Evolutionary conservation across 1,140 invertebrate genomes (phyloP).

Genomic region (Nasonia vitripennis): DNA sequence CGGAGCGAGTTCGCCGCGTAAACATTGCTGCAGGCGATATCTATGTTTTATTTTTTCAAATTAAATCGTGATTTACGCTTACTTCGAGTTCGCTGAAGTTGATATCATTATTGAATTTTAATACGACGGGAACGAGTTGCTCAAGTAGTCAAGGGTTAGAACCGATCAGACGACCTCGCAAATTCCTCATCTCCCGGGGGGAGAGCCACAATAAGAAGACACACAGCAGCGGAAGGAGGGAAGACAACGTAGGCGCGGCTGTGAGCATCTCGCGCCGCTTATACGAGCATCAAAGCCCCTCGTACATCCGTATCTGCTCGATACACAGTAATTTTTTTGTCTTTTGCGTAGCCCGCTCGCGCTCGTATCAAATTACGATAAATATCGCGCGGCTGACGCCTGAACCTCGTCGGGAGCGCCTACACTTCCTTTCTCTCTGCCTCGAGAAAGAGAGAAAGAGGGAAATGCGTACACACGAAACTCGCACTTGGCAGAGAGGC

Average conservation of each 20-base stretch:
- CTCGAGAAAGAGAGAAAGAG: not conserved
- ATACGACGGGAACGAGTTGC: too few species aligned
- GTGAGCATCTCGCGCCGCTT: slow-evolving; percentile 64
- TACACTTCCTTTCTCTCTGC: not conserved
- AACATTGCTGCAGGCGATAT: slow-evolving; percentile 14
- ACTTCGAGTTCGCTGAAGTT: too few species aligned
- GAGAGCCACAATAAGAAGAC: not conserved
- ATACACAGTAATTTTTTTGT: slow-evolving; percentile 59
- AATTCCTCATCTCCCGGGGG: not conserved
- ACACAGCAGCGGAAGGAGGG: not conserved
- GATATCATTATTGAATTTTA: too few species aligned
- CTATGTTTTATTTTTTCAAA: not conserved
- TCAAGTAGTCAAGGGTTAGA: too few species aligned
- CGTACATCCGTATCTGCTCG: slow-evolving; percentile 49
- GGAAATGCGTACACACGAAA: slow-evolving; percentile 8
- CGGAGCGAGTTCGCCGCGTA: not conserved
- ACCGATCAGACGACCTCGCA: too few species aligned
- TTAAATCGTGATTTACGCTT: not conserved
- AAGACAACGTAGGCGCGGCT: slow-evolving; percentile 59
- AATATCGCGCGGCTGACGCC: slow-evolving; percentile 67
- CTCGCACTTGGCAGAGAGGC: not conserved
- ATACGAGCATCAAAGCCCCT: slow-evolving; percentile 56
- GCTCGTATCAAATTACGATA: slow-evolving; percentile 73
- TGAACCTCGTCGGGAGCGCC: slow-evolving; percentile 54
- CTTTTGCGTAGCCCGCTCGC: slow-evolving; percentile 62